Evolutionary conservation across 2,113 vertebrate species (phyloP).

Genomic region (Butorides virescens): DNA sequence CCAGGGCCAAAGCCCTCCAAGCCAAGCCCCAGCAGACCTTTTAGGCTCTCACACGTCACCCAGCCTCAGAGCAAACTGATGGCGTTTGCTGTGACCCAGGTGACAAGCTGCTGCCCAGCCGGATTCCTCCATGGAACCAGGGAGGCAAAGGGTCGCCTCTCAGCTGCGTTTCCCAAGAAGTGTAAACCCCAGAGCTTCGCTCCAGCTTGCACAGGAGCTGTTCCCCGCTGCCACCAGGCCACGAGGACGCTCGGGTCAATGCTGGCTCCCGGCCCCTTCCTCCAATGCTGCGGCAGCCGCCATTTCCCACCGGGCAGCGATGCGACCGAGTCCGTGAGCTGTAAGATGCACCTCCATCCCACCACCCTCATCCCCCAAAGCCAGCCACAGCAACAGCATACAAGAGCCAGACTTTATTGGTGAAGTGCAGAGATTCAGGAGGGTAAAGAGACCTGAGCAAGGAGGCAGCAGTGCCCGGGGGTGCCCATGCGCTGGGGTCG

Average conservation of each 20-base stretch:
- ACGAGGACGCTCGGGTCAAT: rapidly evolving
- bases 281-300: background rate
- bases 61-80: background rate
- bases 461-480: rapidly evolving
- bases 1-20: background rate
- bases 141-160: background rate
- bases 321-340: rapidly evolving
- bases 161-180: background rate
- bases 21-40: background rate
- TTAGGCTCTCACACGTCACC: background rate
- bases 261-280: background rate
- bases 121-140: rapidly evolving
- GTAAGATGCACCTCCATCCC: background rate
- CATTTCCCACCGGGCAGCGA: background rate
- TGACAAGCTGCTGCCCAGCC: background rate
- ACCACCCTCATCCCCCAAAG: background rate
- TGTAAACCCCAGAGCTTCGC: background rate
- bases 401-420: background rate
- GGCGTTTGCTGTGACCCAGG: background rate
- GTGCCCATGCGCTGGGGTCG: rapidly evolving
- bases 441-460: background rate
- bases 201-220: background rate
- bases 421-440: background rate
- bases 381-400: background rate
- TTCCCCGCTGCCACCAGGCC: rapidly evolving